Evolutionary conservation across 2,113 vertebrate genomes (phyloP).

Genomic region (Salvelinus namaycush): DNA sequence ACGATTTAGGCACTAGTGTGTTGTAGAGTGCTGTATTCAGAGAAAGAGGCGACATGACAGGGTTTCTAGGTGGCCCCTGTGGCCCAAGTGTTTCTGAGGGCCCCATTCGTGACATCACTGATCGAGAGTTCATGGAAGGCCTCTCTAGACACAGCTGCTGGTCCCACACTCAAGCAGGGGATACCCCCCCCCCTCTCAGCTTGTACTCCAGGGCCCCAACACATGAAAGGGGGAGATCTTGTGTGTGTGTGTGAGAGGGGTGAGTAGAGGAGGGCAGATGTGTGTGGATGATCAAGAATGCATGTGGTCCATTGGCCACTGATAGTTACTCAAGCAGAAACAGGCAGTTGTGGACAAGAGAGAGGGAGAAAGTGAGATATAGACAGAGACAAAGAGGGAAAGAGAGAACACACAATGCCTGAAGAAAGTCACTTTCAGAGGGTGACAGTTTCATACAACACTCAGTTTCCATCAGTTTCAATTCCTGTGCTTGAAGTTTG

Average conservation of each 20-base stretch:
- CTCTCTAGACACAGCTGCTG: constrained; percentile 2
- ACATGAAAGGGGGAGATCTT: no score
- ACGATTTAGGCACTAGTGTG: constrained; percentile 64
- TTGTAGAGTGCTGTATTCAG: constrained; percentile 69
- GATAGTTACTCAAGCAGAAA: constrained; percentile 82
- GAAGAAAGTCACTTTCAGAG: constrained; percentile 80
- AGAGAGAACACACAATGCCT: constrained; percentile 67
- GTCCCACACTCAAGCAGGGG: not conserved
- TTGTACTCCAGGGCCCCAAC: no score
- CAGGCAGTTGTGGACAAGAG: constrained; percentile 63
- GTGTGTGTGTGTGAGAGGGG: no score
- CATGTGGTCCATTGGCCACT: constrained; percentile 52
- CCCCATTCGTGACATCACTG: constrained; percentile 38
- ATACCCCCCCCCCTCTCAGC: not conserved
- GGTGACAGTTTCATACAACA: constrained; percentile 72
- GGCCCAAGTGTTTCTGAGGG: constrained; percentile 8
- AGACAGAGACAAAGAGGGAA: constrained; percentile 32
- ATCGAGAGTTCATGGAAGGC: constrained; percentile 60
- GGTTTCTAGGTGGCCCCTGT: constrained; percentile 29
- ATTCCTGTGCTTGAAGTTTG: not conserved
- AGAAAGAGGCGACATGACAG: constrained; percentile 31
- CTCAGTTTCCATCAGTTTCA: not conserved
- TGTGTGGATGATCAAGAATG: no score
- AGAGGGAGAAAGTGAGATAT: constrained; percentile 9
- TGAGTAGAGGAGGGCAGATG: no score